These are phyloP conservation scores for Dryobates pubescens DNA, from an alignment of 2,797 vertebrate species.

Conservation along the genomic window DNA sequence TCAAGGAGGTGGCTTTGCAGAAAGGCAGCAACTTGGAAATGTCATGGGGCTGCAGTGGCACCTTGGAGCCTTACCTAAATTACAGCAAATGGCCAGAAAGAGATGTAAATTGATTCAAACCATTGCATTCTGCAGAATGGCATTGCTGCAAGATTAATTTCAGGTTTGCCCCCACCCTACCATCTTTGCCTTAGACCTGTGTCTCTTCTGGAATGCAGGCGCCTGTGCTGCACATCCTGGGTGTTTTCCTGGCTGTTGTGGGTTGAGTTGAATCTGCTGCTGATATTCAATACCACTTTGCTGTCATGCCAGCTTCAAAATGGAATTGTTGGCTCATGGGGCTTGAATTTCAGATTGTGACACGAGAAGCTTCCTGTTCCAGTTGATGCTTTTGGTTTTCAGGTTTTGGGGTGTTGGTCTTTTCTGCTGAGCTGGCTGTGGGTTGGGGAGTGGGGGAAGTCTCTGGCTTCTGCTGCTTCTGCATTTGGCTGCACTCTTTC, in stretches of 20 bases:
- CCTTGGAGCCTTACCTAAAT: background rate
- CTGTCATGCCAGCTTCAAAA: too few relatives aligned
- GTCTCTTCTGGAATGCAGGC: background rate
- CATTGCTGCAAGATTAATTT: background rate
- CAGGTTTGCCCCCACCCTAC: background rate
- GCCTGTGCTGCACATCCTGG: rapidly evolving
- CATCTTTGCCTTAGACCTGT: background rate
- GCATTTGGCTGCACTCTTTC: too few relatives aligned
- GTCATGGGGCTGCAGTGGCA: background rate
- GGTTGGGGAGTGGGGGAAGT: too few relatives aligned
- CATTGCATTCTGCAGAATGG: background rate
- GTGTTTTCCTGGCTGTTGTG: background rate
- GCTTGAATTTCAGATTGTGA: too few relatives aligned
- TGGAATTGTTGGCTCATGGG: too few relatives aligned
- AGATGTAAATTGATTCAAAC: background rate
- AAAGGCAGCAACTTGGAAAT: background rate
- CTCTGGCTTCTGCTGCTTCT: too few relatives aligned
- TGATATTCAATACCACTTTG: too few relatives aligned
- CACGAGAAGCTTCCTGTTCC: too few relatives aligned
- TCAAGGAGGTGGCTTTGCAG: background rate
- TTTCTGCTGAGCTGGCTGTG: too few relatives aligned
- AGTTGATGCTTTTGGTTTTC: too few relatives aligned
- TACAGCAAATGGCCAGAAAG: constrained; percentile 9
- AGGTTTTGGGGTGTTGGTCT: too few relatives aligned
- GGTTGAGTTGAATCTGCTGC: too few relatives aligned